Evolutionary conservation across 2,888 invertebrate genomes (phyloP).

Genomic region (Anoplius nigerrimus): DNA sequence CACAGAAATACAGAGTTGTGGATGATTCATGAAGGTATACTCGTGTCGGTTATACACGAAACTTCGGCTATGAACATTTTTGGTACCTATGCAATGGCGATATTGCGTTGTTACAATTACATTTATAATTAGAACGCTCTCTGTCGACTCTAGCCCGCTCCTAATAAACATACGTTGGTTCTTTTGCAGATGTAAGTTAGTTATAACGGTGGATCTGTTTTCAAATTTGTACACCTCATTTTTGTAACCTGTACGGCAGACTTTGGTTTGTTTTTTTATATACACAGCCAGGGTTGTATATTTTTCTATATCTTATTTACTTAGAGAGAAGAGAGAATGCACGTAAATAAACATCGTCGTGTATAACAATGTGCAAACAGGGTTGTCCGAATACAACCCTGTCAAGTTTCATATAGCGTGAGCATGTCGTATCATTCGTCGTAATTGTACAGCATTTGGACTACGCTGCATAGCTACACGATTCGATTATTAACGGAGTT

Average conservation of each 20-base stretch:
- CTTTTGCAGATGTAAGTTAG: not conserved
- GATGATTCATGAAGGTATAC: no score
- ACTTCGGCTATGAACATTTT: not conserved
- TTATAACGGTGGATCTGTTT: constrained; percentile 1
- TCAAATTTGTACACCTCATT: no score
- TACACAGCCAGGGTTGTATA: constrained; percentile 29
- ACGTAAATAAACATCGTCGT: not conserved
- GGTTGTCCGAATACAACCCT: not conserved
- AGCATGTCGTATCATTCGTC: constrained; percentile 2
- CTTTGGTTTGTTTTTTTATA: constrained; percentile 36
- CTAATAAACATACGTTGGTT: no score
- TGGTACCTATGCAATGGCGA: no score
- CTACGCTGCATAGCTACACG: constrained; percentile 14
- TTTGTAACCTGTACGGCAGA: constrained; percentile 39
- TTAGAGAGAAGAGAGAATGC: constrained; percentile 27
- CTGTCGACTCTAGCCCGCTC: no score
- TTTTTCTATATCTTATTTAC: constrained; percentile 43
- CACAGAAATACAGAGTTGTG: not conserved
- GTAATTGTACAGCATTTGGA: constrained; percentile 21
- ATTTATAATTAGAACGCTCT: no score
- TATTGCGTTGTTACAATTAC: no score
- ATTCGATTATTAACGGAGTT: not conserved
- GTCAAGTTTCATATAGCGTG: constrained; percentile 19
- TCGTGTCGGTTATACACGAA: not conserved
- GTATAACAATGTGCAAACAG: no score